These are phyloP conservation scores for Aricia agestis DNA, from an alignment of 1,140 invertebrate genomes.

Conservation along the genomic window DNA sequence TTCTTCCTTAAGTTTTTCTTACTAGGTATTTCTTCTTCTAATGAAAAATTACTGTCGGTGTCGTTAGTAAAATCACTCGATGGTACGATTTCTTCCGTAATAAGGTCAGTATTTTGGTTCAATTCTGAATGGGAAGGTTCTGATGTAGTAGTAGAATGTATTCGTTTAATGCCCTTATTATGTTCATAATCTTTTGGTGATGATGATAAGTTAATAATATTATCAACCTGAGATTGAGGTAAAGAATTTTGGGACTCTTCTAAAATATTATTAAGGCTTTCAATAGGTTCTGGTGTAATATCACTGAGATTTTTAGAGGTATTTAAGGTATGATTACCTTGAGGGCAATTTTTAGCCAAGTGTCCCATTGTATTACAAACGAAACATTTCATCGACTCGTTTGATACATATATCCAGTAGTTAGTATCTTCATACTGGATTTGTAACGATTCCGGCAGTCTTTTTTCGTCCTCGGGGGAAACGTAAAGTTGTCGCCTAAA, in stretches of 20 bases:
- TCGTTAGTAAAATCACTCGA: neutral
- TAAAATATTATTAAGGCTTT: neutral
- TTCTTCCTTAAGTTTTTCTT: neutral
- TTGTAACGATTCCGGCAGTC: no score
- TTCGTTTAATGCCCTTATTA: neutral
- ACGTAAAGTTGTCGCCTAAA: no score
- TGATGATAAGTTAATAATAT: neutral
- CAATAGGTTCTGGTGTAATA: neutral
- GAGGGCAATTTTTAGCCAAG: no score
- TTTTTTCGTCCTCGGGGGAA: no score
- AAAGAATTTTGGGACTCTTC: neutral
- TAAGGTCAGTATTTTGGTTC: neutral
- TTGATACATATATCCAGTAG: no score
- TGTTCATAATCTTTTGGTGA: neutral
- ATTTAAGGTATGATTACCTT: no score
- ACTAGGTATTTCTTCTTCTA: neutral
- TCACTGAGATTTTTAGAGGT: neutral
- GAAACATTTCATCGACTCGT: no score
- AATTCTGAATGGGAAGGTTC: neutral
- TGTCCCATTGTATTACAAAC: no score
- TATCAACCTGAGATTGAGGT: neutral
- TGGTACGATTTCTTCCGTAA: neutral
- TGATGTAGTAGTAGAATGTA: neutral
- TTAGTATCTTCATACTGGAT: no score
- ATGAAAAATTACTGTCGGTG: neutral